phyloP scores from a whole-genome alignment of 1,140 invertebrate genomes.

The Pseudomyrmex flavicornis region DNA sequence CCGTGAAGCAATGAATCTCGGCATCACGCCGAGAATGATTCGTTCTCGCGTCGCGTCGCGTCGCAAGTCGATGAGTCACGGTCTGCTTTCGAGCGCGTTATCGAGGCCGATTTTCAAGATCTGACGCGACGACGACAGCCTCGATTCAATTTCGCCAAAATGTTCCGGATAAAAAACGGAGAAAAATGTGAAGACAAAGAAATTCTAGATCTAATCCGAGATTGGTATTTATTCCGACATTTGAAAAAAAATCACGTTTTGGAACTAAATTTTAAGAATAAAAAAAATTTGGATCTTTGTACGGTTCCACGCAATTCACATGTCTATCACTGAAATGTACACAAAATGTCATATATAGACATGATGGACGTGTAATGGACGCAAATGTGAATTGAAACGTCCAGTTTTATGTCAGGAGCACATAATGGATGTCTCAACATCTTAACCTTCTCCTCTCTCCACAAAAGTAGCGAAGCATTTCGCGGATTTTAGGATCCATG shows the following conservation, averaged over 20 bases:
- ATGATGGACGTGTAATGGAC: neutral
- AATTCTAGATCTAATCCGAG: neutral
- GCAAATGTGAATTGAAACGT: neutral
- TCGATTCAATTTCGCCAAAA: neutral
- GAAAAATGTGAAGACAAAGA: neutral
- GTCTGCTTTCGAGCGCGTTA: slow-evolving; percentile 50
- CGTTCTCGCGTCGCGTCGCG: slow-evolving; percentile 61
- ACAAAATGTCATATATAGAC: slow-evolving; percentile 6
- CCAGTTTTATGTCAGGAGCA: neutral
- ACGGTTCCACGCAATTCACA: too few species aligned
- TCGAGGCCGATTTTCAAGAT: slow-evolving; percentile 45
- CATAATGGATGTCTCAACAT: slow-evolving; percentile 12
- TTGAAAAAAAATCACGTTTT: neutral
- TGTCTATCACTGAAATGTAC: too few species aligned
- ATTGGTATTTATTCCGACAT: neutral
- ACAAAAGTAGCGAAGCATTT: slow-evolving; percentile 4
- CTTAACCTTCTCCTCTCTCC: neutral
- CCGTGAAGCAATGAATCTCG: slow-evolving; percentile 58
- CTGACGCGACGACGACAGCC: slow-evolving; percentile 9
- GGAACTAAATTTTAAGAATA: neutral
- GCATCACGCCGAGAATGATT: slow-evolving; percentile 63
- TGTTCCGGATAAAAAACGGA: too few species aligned
- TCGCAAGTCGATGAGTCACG: slow-evolving; percentile 65
- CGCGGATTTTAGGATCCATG: slow-evolving; percentile 10
- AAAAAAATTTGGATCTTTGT: neutral